Evolutionary conservation across 2,797 vertebrate genomes (phyloP).

Genomic region (Kryptopterus vitreolus): DNA sequence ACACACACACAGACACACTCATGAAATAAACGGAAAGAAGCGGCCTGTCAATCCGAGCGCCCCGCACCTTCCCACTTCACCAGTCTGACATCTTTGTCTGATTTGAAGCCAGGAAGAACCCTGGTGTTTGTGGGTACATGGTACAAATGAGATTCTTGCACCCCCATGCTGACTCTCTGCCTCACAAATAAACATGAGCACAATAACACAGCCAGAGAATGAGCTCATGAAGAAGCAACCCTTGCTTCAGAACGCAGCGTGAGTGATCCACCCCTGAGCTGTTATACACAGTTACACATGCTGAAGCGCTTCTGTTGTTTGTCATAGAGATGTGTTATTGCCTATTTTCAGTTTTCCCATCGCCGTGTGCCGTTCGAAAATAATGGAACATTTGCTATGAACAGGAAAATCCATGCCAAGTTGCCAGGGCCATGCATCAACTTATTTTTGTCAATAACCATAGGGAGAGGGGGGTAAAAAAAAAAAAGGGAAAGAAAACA

Average conservation of each 20-base stretch:
- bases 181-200: slow-evolving; percentile 15
- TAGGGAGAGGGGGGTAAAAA: not conserved
- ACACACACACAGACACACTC: too few species aligned
- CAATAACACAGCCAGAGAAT: slow-evolving; percentile 3
- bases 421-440: slow-evolving; percentile 5
- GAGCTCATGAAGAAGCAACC: slow-evolving; percentile 11
- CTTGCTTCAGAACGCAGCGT: not conserved
- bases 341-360: slow-evolving; percentile 10
- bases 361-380: slow-evolving; percentile 16
- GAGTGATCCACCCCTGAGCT: slow-evolving; percentile 1
- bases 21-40: slow-evolving; percentile 5
- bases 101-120: slow-evolving; percentile 13
- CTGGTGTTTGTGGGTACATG: not conserved
- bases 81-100: slow-evolving; percentile 5
- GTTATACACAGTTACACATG: not conserved
- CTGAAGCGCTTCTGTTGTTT: slow-evolving; percentile 6
- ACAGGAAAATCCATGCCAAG: slow-evolving; percentile 30
- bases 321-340: slow-evolving; percentile 9
- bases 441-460: slow-evolving; percentile 23
- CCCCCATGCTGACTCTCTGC: not conserved
- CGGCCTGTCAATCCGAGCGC: not conserved
- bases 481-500: slow-evolving; percentile 7
- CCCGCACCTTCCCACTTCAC: not conserved
- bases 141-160: slow-evolving; percentile 16
- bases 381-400: slow-evolving; percentile 21